Evolutionary conservation across 2,888 invertebrate species (phyloP).

Genomic region (Heteromyza rotundicornis): DNA sequence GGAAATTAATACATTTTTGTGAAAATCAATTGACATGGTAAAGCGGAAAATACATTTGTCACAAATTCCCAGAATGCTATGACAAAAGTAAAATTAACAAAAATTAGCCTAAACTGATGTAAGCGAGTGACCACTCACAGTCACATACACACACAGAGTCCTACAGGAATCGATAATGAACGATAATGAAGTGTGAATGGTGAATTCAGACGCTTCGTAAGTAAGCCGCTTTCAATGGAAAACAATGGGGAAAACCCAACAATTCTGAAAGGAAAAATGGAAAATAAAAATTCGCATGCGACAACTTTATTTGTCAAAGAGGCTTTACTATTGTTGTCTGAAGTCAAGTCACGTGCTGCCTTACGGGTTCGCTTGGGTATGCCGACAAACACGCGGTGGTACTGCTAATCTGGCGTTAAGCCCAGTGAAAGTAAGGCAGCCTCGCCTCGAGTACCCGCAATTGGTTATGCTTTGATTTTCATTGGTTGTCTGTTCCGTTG

Average conservation of each 20-base stretch:
- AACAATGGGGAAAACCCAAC: background rate
- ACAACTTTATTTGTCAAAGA: slow-evolving; percentile 1
- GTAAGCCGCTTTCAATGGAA: slow-evolving; percentile 22
- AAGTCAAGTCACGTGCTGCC: slow-evolving; percentile 32
- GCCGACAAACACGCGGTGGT: slow-evolving; percentile 33
- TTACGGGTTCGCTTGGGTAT: slow-evolving; percentile 25
- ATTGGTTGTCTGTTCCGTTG: background rate
- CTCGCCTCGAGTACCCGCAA: slow-evolving; percentile 21
- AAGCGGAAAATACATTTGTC: slow-evolving; percentile 22
- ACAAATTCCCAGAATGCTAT: slow-evolving; percentile 5
- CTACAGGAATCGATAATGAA: background rate
- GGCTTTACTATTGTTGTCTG: too few species aligned
- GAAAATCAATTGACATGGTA: slow-evolving; percentile 18
- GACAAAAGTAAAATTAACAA: background rate
- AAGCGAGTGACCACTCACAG: background rate
- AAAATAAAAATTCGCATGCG: slow-evolving; percentile 5
- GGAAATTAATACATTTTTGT: slow-evolving; percentile 28
- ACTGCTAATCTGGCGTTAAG: slow-evolving; percentile 35
- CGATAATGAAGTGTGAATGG: slow-evolving; percentile 26
- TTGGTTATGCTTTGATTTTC: slow-evolving; percentile 32
- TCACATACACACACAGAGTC: background rate
- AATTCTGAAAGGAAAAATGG: background rate
- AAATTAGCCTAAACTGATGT: background rate
- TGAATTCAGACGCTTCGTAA: background rate
- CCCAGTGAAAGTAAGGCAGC: slow-evolving; percentile 14